Evolutionary conservation across 2,888 invertebrate genomes (phyloP).

Genomic region (Lymantria dispar): DNA sequence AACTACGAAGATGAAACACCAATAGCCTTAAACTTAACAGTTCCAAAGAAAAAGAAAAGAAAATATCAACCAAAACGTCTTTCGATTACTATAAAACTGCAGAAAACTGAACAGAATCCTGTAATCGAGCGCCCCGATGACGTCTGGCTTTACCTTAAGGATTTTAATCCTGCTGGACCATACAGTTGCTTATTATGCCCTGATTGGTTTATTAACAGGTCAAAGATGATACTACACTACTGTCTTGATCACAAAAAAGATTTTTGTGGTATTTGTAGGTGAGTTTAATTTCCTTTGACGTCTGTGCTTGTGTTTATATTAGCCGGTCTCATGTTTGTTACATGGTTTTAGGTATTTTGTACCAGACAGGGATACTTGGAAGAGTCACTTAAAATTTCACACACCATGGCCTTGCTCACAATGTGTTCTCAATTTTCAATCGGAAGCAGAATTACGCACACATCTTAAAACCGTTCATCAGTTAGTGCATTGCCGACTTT

Average conservation of each 20-base stretch:
- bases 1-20: conserved; percentile 20
- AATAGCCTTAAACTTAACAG: conserved; percentile 28
- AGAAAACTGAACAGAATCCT: conserved; percentile 30
- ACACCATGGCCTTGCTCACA: conserved; percentile 75
- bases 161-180: conserved; percentile 68
- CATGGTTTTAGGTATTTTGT: conserved; percentile 66
- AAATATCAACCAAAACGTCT: conserved; percentile 29
- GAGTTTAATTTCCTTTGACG: conserved; percentile 10
- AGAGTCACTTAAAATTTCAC: conserved; percentile 61
- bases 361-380: conserved; percentile 63
- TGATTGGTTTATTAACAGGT: conserved; percentile 74
- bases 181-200: conserved; percentile 73
- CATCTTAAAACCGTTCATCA: conserved; percentile 61
- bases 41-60: conserved; percentile 38
- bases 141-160: conserved; percentile 76
- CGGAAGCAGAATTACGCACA: conserved; percentile 50
- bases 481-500: conserved; percentile 70
- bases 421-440: conserved; percentile 58
- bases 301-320: neutral
- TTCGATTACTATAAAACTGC: conserved; percentile 40
- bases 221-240: conserved; percentile 73
- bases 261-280: conserved; percentile 78
- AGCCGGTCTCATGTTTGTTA: neutral
- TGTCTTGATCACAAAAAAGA: conserved; percentile 78
- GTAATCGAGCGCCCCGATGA: conserved; percentile 65